phyloP scores from a whole-genome alignment of 2,113 vertebrate species.

The Muscicapa adusta region DNA sequence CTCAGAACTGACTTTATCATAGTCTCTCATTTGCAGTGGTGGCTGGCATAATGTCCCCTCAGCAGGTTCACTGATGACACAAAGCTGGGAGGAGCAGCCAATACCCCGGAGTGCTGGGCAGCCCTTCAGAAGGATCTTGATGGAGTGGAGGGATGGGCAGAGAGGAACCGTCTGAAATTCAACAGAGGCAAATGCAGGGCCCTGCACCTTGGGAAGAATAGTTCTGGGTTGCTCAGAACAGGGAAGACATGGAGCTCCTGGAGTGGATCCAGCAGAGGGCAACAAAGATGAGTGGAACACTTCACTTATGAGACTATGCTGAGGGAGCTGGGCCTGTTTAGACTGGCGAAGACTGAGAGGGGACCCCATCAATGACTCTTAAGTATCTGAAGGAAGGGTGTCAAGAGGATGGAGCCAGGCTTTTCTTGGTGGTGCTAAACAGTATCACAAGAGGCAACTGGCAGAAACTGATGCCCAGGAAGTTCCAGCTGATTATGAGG shows the following conservation, averaged over 20 bases:
- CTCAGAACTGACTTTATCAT: not conserved
- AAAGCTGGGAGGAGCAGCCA: not conserved
- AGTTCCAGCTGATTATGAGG: not conserved
- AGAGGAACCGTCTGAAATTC: not conserved
- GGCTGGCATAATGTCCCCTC: not conserved
- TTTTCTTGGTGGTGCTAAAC: not conserved
- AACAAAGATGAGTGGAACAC: not conserved
- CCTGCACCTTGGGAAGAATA: not conserved
- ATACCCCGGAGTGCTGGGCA: not conserved
- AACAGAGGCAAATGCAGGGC: not conserved
- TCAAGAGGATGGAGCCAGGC: not conserved
- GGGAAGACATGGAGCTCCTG: not conserved
- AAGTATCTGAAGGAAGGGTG: not conserved
- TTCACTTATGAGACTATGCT: not conserved
- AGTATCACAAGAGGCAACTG: not conserved
- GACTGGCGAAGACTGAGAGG: not conserved
- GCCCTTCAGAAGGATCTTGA: not conserved
- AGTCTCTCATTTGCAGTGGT: not conserved
- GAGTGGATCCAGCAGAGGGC: not conserved
- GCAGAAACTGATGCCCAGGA: not conserved
- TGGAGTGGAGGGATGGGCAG: not conserved
- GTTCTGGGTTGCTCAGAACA: not conserved
- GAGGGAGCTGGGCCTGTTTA: not conserved
- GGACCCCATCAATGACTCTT: not conserved
- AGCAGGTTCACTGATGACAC: not conserved